Evolutionary conservation across 1,140 invertebrate species (phyloP).

Genomic region (Tribolium madens): DNA sequence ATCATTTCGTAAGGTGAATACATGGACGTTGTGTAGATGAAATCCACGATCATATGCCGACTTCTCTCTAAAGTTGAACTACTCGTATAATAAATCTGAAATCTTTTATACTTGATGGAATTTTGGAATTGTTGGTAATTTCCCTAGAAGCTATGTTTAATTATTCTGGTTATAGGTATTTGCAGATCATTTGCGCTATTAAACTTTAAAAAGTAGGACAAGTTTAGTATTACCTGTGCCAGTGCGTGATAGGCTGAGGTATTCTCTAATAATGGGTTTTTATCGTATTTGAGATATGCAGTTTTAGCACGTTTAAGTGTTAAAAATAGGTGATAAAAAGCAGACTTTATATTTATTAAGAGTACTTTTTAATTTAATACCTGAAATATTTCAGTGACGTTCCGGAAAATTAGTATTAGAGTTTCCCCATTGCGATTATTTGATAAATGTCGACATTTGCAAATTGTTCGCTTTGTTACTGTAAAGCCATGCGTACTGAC

Average conservation of each 20-base stretch:
- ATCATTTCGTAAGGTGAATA: conserved; percentile 11
- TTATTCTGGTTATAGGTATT: no score
- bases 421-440: neutral
- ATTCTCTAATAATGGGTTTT: no score
- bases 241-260: no score
- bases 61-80: conserved; percentile 8
- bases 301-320: no score
- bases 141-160: no score
- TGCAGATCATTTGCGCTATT: no score
- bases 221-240: no score
- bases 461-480: neutral
- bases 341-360: no score
- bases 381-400: neutral
- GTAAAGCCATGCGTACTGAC: neutral
- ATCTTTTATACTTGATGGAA: neutral
- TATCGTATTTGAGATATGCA: no score
- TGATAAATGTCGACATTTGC: neutral
- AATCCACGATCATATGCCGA: conserved; percentile 23
- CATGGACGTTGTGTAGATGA: conserved; percentile 15
- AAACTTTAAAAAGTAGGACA: no score
- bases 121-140: neutral
- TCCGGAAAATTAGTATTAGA: neutral
- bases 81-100: conserved; percentile 16
- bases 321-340: no score
- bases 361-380: neutral